phyloP scores from a whole-genome alignment of 2,797 vertebrate species.

The Martes flavigula region DNA sequence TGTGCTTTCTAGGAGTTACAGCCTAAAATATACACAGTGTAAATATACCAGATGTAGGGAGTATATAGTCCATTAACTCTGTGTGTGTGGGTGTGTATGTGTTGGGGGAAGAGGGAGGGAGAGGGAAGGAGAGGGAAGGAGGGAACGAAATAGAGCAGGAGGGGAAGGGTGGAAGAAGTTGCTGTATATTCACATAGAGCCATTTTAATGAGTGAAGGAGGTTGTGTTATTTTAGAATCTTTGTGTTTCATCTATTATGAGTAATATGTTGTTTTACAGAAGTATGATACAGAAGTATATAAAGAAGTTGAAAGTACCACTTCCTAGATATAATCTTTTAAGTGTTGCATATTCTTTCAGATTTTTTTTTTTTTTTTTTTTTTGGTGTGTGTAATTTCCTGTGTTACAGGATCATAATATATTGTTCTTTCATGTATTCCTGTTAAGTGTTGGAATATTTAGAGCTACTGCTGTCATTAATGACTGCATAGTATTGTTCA shows the following conservation, averaged over 20 bases:
- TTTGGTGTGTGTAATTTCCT: neutral
- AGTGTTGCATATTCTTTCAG: neutral
- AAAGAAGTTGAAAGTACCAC: neutral
- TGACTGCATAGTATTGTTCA: neutral
- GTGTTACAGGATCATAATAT: neutral
- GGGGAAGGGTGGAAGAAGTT: neutral
- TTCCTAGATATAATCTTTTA: neutral
- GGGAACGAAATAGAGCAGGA: neutral
- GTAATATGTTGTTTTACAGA: neutral
- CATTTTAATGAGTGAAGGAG: neutral
- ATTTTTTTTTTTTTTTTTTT: neutral
- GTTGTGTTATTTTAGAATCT: conserved; percentile 18
- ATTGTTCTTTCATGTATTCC: neutral
- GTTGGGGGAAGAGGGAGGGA: too few species aligned
- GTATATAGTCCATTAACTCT: neutral
- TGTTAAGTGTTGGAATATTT: neutral
- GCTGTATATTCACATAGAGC: neutral
- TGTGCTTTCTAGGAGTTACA: conserved; percentile 38
- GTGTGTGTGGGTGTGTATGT: neutral
- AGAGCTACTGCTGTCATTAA: neutral
- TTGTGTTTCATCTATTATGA: neutral
- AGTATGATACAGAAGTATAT: neutral
- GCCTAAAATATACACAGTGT: conserved; percentile 3
- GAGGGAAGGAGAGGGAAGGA: too few species aligned
- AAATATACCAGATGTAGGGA: neutral